These are phyloP conservation scores for Octopus bimaculoides DNA, from an alignment of 1,140 invertebrate species.

Conservation along the genomic window DNA sequence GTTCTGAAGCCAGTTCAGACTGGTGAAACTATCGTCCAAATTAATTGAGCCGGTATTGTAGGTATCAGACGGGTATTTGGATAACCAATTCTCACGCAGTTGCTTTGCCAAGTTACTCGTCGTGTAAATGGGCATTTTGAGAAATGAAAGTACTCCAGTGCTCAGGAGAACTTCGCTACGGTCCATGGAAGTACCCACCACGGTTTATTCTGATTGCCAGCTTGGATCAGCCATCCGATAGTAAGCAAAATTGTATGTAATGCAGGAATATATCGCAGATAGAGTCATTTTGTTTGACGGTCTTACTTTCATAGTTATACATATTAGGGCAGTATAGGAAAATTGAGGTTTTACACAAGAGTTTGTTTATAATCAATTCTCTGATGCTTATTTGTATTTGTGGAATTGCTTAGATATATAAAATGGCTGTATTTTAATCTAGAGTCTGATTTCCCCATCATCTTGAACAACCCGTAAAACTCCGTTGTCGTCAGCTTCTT, in stretches of 20 bases:
- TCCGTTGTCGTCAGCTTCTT: too few species aligned
- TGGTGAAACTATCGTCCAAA: slow-evolving; percentile 68
- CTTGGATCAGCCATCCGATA: slow-evolving; percentile 81
- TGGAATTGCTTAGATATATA: too few species aligned
- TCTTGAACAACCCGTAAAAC: too few species aligned
- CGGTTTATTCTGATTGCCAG: slow-evolving; percentile 66
- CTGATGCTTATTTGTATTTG: too few species aligned
- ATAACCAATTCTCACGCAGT: slow-evolving; percentile 55
- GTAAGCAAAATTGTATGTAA: slow-evolving; percentile 86
- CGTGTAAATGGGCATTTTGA: slow-evolving; percentile 21
- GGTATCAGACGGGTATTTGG: slow-evolving; percentile 45
- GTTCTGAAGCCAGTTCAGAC: slow-evolving; percentile 83
- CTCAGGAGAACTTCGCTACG: background rate
- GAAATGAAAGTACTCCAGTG: background rate
- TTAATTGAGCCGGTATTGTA: slow-evolving; percentile 41
- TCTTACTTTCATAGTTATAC: slow-evolving; percentile 84
- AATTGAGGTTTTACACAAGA: slow-evolving; percentile 85
- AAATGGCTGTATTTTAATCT: too few species aligned
- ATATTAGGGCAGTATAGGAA: slow-evolving; percentile 87
- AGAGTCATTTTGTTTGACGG: slow-evolving; percentile 89
- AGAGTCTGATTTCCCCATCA: too few species aligned
- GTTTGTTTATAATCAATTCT: slow-evolving; percentile 70
- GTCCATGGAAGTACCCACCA: background rate
- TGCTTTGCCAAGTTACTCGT: slow-evolving; percentile 41
- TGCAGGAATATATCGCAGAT: slow-evolving; percentile 89